These are phyloP conservation scores for Ditula angustiorana DNA, from an alignment of 2,888 invertebrate genomes.

Conservation along the genomic window DNA sequence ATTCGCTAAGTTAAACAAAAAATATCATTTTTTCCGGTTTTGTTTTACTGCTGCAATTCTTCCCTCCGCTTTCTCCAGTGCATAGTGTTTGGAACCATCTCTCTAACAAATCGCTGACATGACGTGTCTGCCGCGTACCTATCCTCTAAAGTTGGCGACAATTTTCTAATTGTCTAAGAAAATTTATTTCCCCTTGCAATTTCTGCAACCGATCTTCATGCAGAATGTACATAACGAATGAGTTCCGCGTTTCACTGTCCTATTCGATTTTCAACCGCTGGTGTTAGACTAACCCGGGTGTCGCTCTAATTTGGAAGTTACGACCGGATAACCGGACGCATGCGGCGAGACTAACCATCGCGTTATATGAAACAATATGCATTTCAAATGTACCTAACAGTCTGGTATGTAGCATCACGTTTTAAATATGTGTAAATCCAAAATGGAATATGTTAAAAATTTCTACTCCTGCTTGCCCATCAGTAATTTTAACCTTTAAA, in stretches of 20 bases:
- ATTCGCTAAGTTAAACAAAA: neutral
- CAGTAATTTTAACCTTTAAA: no score
- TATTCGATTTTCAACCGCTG: conserved; percentile 12
- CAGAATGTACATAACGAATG: conserved; percentile 19
- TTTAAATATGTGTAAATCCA: neutral
- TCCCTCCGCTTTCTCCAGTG: no score
- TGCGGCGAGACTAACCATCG: conserved; percentile 19
- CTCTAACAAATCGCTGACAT: no score
- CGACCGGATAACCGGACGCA: conserved; percentile 17
- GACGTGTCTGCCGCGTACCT: no score
- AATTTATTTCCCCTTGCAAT: neutral
- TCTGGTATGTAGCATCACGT: neutral
- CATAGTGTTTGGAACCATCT: no score
- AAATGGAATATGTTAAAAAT: neutral
- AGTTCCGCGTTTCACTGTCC: neutral
- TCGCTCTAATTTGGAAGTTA: conserved; percentile 28
- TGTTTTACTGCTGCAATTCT: no score
- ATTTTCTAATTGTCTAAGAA: neutral
- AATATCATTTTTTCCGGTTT: neutral
- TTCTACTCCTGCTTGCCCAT: no score
- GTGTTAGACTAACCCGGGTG: conserved; percentile 2
- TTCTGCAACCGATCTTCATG: conserved; percentile 4
- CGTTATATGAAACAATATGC: conserved; percentile 46
- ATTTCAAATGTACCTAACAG: conserved; percentile 18
- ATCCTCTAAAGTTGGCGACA: no score